A percentile compares a stretch with the other conserved stretches of the same genome.
Evolutionary conservation across 2,888 invertebrate genomes (phyloP).

Genomic region (Hypena proboscidalis): DNA sequence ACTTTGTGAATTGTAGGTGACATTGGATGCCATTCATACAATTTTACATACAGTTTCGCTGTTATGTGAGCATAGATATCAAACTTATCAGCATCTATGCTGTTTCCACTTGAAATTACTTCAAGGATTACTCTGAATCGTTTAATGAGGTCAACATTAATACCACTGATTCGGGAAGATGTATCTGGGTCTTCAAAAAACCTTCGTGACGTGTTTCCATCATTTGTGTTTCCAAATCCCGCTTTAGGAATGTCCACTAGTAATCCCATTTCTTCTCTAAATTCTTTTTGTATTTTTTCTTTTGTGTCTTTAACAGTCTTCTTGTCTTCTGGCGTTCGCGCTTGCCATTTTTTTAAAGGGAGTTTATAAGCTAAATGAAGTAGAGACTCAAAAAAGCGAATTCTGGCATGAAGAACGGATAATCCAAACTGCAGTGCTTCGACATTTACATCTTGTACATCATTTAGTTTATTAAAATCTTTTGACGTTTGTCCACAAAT

Average conservation of each 20-base stretch:
- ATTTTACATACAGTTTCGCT: no score
- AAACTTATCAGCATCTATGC: no score
- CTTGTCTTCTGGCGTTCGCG: neutral
- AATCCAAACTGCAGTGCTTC: conserved; percentile 32
- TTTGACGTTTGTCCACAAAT: conserved; percentile 24
- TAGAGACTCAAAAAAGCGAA: conserved; percentile 28
- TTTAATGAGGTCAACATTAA: conserved; percentile 5
- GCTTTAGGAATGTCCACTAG: conserved; percentile 6
- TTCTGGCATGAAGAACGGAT: conserved; percentile 45
- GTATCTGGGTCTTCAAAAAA: conserved; percentile 7
- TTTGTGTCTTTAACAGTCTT: neutral
- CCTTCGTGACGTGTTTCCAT: conserved; percentile 8
- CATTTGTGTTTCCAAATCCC: no score
- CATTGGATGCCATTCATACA: no score
- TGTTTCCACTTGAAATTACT: conserved; percentile 2
- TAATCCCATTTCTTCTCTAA: conserved; percentile 1
- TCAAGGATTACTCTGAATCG: conserved; percentile 7
- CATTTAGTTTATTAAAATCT: conserved; percentile 15
- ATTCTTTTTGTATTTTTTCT: no score
- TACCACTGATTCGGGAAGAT: conserved; percentile 5
- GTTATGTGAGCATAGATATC: no score
- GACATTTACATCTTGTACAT: neutral
- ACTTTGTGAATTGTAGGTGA: no score
- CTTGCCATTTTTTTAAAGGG: conserved; percentile 23
- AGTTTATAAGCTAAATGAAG: conserved; percentile 31